Evolutionary conservation across 2,113 vertebrate species (phyloP).

Genomic region (Isichthys henryi): DNA sequence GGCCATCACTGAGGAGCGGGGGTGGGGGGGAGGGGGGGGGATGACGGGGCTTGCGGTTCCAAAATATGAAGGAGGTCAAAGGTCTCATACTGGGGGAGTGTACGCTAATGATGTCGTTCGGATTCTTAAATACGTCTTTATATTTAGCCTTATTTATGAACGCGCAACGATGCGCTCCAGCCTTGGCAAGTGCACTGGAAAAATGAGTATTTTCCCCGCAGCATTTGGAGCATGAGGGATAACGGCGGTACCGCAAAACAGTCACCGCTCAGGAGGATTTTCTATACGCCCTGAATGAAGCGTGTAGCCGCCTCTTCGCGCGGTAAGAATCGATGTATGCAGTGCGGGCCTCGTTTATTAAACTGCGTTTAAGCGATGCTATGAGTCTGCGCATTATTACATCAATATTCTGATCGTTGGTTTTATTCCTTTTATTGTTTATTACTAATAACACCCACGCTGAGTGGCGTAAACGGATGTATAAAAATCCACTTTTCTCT

Average conservation of each 20-base stretch:
- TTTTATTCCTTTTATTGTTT: neutral
- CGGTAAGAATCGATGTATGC: slow-evolving; percentile 50
- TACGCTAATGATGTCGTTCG: slow-evolving; percentile 71
- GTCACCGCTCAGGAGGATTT: slow-evolving; percentile 30
- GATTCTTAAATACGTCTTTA: slow-evolving; percentile 60
- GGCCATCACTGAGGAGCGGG: slow-evolving; percentile 53
- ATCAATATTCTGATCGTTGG: neutral
- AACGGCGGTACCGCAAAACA: slow-evolving; percentile 33
- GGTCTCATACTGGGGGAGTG: slow-evolving; percentile 62
- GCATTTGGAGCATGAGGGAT: neutral
- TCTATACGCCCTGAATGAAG: slow-evolving; percentile 27
- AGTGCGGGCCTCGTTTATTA: slow-evolving; percentile 41
- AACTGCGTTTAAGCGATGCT: neutral
- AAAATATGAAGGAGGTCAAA: slow-evolving; percentile 69
- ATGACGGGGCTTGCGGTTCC: slow-evolving; percentile 52
- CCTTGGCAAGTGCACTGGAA: slow-evolving; percentile 37
- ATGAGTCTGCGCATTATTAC: neutral
- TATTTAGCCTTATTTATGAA: slow-evolving; percentile 55
- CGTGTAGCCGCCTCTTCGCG: slow-evolving; percentile 32
- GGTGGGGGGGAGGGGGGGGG: slow-evolving; percentile 21
- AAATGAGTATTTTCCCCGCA: slow-evolving; percentile 35
- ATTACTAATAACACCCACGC: neutral
- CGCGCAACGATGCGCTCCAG: slow-evolving; percentile 45
- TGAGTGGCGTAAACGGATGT: neutral
- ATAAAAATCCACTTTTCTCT: neutral